Evolutionary conservation across 2,888 invertebrate species (phyloP).

Genomic region (Iselma pallidipennis): DNA sequence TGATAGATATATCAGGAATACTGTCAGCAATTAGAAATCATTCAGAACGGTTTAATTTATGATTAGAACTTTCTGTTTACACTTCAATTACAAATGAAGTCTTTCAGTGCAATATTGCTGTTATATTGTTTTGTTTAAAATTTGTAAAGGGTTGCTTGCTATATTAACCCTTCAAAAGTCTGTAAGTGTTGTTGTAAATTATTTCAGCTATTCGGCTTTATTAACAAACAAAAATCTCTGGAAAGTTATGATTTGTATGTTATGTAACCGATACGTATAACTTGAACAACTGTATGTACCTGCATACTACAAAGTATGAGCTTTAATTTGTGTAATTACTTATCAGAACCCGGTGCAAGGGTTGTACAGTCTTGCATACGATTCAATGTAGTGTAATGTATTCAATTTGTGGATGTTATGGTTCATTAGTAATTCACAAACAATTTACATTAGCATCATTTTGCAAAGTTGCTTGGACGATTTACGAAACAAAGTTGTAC

Average conservation of each 20-base stretch:
- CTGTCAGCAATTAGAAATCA: not conserved
- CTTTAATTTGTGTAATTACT: not conserved
- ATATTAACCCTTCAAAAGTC: too few relatives aligned
- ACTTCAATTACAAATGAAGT: too few relatives aligned
- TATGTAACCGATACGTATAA: not conserved
- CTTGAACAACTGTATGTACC: not conserved
- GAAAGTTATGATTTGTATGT: not conserved
- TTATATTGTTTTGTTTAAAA: too few relatives aligned
- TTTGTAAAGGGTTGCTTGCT: too few relatives aligned
- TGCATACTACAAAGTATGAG: not conserved
- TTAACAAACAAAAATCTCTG: too few relatives aligned
- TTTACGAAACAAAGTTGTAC: not conserved
- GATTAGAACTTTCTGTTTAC: too few relatives aligned
- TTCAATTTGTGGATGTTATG: not conserved
- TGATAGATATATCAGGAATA: not conserved
- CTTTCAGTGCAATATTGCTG: too few relatives aligned
- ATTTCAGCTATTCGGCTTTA: too few relatives aligned
- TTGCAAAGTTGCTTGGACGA: not conserved
- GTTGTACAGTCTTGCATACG: not conserved
- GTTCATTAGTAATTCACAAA: slow-evolving; percentile 2
- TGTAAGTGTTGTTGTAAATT: too few relatives aligned
- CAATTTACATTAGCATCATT: not conserved
- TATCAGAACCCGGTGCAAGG: not conserved
- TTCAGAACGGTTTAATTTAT: too few relatives aligned
- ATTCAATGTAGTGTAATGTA: slow-evolving; percentile 2